Evolutionary conservation across 2,797 vertebrate species (phyloP), one percentile per base, ranked within the genome.

Genomic region (Coregonus ussuriensis): DNA sequence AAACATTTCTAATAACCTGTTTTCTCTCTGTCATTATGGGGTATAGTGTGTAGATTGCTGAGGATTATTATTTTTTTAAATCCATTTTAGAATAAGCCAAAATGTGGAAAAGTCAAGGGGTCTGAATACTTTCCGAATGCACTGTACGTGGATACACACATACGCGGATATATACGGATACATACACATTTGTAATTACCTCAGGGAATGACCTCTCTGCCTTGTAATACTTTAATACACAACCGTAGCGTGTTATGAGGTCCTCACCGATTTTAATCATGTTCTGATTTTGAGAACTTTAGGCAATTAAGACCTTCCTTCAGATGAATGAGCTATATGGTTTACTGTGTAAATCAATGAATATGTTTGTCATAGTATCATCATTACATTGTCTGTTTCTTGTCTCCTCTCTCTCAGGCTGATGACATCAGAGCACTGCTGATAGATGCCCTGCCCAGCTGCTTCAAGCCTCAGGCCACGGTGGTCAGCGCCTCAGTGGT

Each of bases 381-480:
- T 47, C 41, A 47, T 47, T 47, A 47, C 41, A 47, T 47, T 54
- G 15, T 59, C 56, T 2, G 56, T 59, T 59, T 59, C 16, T n/a
- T 18, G 56, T 59, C 77, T 4, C 79, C 77, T 47, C 71, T 1
- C 52, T 78, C 76, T 11, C 84, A 97, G 96, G 96, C 96, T 62
- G 96, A 97, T 25, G 96, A 97, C 79, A 96, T 97, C 84, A 89
- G 96, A 86, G 96, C 96, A 54, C 84, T 97, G 88, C 92, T 97
- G 82, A 94, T 96, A 72, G 96, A 96, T 21, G 95, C 96, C 79
- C 91, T 97, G 75, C 96, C 95, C 18, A 96, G 92, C 0, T 96
- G 96, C 82, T 96, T 96, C 75, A 97, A 97, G 85, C 95, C 95
- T 83, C 95, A 96, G 80, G 95, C 98, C 16, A 99, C 98, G 3